Evolutionary conservation across 2,113 vertebrate genomes (phyloP).

Genomic region (Oenanthe oenanthe): DNA sequence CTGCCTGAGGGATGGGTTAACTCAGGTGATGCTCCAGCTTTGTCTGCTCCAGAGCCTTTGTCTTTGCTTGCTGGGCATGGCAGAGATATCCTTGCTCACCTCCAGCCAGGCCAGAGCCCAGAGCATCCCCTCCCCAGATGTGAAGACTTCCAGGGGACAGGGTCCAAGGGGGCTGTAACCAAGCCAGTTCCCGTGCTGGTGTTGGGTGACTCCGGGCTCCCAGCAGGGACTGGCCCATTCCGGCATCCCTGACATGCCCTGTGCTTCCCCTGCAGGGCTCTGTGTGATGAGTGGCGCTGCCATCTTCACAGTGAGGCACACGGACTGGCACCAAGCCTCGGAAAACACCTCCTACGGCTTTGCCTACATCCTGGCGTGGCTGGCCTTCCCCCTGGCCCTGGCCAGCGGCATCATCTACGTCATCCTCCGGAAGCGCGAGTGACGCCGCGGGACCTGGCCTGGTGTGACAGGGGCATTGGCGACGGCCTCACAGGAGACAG

Average conservation of each 20-base stretch:
- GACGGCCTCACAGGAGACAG: conserved; percentile 46
- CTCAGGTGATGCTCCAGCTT: not conserved
- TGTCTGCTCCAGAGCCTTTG: not conserved
- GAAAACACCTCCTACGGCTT: conserved; percentile 79
- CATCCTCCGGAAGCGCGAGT: conserved; percentile 96
- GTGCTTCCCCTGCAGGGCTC: conserved; percentile 77
- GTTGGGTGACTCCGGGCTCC: rapidly evolving
- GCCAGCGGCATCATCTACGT: conserved; percentile 93
- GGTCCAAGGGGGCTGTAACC: no score
- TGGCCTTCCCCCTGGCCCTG: conserved; percentile 91
- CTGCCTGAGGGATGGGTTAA: not conserved
- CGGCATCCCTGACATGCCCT: rapidly evolving
- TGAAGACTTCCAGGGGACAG: not conserved
- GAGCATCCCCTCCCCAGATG: rapidly evolving
- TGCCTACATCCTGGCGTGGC: conserved; percentile 95
- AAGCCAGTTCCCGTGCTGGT: rapidly evolving
- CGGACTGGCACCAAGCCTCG: conserved; percentile 75
- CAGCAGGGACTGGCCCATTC: not conserved
- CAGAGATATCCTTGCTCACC: not conserved
- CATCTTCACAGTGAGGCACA: conserved; percentile 94
- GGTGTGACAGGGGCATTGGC: conserved; percentile 10
- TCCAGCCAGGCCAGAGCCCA: not conserved
- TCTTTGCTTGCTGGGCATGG: not conserved
- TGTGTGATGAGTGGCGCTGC: conserved; percentile 92
- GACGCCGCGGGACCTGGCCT: conserved; percentile 36